phyloP scores from a whole-genome alignment of 2,888 invertebrate species.

The Agrotis ipsilon region DNA sequence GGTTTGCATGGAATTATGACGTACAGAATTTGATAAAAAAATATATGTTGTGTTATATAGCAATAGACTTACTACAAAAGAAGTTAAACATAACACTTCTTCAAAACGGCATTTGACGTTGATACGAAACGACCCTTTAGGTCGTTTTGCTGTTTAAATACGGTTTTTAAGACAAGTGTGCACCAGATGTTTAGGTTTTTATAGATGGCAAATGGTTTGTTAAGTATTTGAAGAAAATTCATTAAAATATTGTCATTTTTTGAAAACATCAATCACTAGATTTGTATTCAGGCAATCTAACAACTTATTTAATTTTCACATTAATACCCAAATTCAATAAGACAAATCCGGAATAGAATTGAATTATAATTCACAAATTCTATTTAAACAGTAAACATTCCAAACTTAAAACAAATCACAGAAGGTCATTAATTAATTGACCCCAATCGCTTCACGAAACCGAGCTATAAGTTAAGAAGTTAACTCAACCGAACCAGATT shows the following conservation, averaged over 20 bases:
- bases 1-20: conserved; percentile 9
- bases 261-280: too few species aligned
- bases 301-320: background rate
- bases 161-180: too few species aligned
- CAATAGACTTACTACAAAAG: too few species aligned
- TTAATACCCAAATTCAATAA: background rate
- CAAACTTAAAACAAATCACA: conserved; percentile 22
- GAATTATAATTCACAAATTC: background rate
- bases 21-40: background rate
- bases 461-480: conserved; percentile 30
- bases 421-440: conserved; percentile 27
- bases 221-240: background rate
- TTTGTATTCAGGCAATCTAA: background rate
- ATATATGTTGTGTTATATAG: too few species aligned
- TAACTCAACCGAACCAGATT: conserved; percentile 36
- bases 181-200: too few species aligned
- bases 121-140: too few species aligned
- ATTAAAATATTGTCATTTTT: too few species aligned
- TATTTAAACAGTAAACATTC: conserved; percentile 17
- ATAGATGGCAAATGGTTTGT: background rate
- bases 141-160: too few species aligned
- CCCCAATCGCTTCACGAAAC: conserved; percentile 16
- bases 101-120: too few species aligned
- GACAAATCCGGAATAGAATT: background rate
- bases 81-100: too few species aligned